phyloP scores from a whole-genome alignment of 1,140 invertebrate genomes.

The Magallana angulata region DNA sequence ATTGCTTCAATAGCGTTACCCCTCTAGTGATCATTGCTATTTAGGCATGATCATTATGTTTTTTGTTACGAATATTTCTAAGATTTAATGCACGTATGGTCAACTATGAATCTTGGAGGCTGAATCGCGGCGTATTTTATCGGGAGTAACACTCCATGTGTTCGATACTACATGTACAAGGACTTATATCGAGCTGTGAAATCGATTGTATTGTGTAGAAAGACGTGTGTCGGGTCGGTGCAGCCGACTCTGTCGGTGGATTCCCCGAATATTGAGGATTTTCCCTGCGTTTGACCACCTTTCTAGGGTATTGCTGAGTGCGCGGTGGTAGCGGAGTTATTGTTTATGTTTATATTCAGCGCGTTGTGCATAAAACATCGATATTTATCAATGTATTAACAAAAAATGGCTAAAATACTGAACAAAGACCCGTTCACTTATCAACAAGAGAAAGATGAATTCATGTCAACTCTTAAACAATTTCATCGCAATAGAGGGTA shows the following conservation, averaged over 20 bases:
- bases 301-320: constrained; percentile 63
- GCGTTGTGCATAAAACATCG: constrained; percentile 59
- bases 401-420: constrained; percentile 84
- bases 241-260: constrained; percentile 69
- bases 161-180: constrained; percentile 56
- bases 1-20: constrained; percentile 67
- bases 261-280: constrained; percentile 76
- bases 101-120: constrained; percentile 69
- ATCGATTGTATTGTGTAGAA: constrained; percentile 62
- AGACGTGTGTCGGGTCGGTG: constrained; percentile 64
- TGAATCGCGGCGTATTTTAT: constrained; percentile 55
- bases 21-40: constrained; percentile 74
- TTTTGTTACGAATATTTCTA: constrained; percentile 76
- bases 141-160: constrained; percentile 60
- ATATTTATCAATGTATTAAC: constrained; percentile 53
- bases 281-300: constrained; percentile 72
- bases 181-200: constrained; percentile 60
- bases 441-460: constrained; percentile 86
- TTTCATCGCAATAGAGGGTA: constrained; percentile 92
- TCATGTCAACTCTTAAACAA: constrained; percentile 89
- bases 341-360: constrained; percentile 46
- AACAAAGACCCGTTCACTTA: constrained; percentile 87
- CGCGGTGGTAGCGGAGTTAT: constrained; percentile 49
- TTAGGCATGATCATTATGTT: constrained; percentile 78
- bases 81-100: constrained; percentile 72